Percentiles rank a stretch among this genome's conserved stretches.
phyloP scores from a whole-genome alignment of 2,113 vertebrate genomes.

The Piliocolobus tephrosceles region DNA sequence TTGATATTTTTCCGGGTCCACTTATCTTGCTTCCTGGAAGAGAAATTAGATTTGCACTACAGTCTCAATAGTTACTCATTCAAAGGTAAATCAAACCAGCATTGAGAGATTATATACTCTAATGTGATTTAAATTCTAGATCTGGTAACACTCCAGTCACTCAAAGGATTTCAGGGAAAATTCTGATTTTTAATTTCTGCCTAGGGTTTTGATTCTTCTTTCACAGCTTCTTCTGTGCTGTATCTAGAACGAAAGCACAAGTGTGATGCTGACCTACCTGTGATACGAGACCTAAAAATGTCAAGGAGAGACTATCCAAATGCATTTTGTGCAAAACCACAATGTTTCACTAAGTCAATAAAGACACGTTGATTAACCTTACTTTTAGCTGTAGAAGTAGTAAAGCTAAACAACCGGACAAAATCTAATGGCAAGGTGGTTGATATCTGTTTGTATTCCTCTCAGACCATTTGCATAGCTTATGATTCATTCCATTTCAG shows the following conservation, averaged over 20 bases:
- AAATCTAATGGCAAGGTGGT: neutral
- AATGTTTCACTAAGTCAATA: neutral
- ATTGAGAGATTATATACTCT: neutral
- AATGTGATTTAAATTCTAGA: constrained; percentile 2
- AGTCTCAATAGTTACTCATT: neutral
- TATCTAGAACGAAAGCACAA: neutral
- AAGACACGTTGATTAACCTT: neutral
- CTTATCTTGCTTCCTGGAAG: constrained; percentile 88
- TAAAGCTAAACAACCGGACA: neutral
- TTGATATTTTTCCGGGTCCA: constrained; percentile 91
- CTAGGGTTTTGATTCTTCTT: neutral
- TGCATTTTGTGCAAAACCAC: neutral
- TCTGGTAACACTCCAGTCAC: neutral
- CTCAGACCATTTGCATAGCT: neutral
- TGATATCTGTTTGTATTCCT: neutral
- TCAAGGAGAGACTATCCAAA: neutral
- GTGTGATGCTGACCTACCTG: neutral
- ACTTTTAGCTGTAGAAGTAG: neutral
- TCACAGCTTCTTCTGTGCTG: neutral
- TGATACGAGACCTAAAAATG: neutral
- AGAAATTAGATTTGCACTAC: constrained; percentile 65
- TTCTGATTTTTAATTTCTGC: neutral
- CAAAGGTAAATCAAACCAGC: neutral
- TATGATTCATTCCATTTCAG: neutral
- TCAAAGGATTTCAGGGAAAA: neutral